Percentiles rank a stretch among this genome's conserved stretches.
Conservation (phyloP, 2,797 vertebrate species). For the Danio choprae region DNA sequence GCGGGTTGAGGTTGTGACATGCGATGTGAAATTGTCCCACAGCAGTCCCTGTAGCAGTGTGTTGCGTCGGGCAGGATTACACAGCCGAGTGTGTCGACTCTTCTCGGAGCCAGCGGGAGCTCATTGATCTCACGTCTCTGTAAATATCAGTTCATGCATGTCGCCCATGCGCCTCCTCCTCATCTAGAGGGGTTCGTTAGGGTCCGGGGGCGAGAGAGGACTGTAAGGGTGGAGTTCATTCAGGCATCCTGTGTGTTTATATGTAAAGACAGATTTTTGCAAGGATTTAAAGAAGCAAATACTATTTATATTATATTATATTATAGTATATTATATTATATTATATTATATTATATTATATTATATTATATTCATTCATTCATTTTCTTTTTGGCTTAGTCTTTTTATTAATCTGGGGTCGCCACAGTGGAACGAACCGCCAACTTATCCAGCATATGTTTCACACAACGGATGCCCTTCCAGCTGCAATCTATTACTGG, state of each 20-base stretch:
- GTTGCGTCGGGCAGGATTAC: conserved; percentile 51
- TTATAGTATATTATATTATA: too few relatives aligned
- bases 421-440: too few relatives aligned
- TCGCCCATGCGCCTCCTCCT: conserved; percentile 67
- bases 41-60: conserved; percentile 48
- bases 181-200: conserved; percentile 4
- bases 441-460: too few relatives aligned
- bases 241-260: background rate
- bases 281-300: background rate
- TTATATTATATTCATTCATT: too few relatives aligned
- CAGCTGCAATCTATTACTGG: too few relatives aligned
- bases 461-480: too few relatives aligned
- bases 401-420: too few relatives aligned
- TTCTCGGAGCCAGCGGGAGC: conserved; percentile 53
- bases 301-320: too few relatives aligned
- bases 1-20: conserved; percentile 23
- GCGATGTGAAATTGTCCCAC: conserved; percentile 36
- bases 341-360: too few relatives aligned
- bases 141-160: conserved; percentile 77
- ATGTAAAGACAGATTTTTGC: background rate
- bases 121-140: conserved; percentile 70
- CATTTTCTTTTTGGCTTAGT: too few relatives aligned
- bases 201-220: conserved; percentile 17
- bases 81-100: conserved; percentile 51
- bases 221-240: background rate